Percentiles rank a stretch among this genome's conserved stretches.
These are phyloP conservation scores for Pantherophis vulpinus DNA, from an alignment of 2,797 vertebrate genomes.

Conservation along the genomic window DNA sequence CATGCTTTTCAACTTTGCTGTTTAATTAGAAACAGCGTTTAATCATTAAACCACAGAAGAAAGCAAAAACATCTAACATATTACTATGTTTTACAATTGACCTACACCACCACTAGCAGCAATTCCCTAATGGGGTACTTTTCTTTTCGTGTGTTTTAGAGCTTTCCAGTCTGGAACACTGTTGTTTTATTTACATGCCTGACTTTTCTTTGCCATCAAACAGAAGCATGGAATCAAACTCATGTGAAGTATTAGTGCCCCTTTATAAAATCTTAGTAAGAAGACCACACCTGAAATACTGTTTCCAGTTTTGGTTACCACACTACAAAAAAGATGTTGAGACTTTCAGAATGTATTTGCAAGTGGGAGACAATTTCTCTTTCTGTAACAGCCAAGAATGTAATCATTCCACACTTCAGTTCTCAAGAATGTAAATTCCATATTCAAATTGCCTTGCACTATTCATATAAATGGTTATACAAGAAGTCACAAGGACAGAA, in stretches of 20 bases:
- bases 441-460: conserved; percentile 38
- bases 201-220: not conserved
- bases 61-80: not conserved
- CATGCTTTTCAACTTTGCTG: conserved; percentile 59
- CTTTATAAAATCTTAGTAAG: not conserved
- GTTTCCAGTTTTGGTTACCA: not conserved
- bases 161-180: not conserved
- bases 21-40: conserved; percentile 48
- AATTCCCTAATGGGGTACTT: too few relatives aligned
- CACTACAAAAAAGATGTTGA: too few relatives aligned
- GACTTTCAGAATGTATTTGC: not conserved
- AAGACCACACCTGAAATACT: not conserved
- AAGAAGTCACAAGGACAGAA: conserved; percentile 17
- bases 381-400: conserved; percentile 35
- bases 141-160: not conserved
- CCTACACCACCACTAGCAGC: not conserved
- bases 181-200: not conserved
- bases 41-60: conserved; percentile 56
- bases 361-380: conserved; percentile 24
- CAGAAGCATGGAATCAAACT: too few relatives aligned
- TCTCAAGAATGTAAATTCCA: conserved; percentile 24
- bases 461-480: conserved; percentile 37
- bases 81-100: not conserved
- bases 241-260: not conserved
- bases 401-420: conserved; percentile 26